Conservation (phyloP, 2,113 vertebrate genomes). For the Desmodus rotundus region DNA sequence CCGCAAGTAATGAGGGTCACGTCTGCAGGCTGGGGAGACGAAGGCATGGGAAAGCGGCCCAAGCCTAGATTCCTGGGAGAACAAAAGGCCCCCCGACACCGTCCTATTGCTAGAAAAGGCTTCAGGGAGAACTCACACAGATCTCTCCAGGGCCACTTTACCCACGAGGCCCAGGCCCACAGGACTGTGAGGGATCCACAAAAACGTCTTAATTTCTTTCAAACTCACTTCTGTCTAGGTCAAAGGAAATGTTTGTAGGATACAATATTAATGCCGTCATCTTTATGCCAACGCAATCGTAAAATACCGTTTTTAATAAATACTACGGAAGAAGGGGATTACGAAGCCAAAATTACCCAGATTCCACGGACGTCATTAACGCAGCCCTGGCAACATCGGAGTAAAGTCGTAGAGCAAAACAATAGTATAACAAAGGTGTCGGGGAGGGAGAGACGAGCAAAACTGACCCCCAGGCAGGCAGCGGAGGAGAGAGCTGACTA, state of each 20-base stretch:
- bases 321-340: background rate
- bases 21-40: background rate
- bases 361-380: background rate
- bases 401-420: background rate
- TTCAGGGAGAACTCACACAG: background rate
- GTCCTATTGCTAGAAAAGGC: background rate
- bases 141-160: too few species aligned
- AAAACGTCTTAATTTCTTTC: background rate
- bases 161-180: background rate
- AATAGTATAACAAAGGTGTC: background rate
- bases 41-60: background rate
- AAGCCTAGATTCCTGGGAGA: background rate
- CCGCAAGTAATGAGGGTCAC: background rate
- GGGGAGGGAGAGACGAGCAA: background rate
- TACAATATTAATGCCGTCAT: background rate
- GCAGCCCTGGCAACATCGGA: background rate
- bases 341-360: background rate
- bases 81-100: background rate
- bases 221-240: background rate
- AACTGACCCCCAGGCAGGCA: accelerated
- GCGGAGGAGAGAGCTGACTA: background rate
- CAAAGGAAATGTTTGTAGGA: background rate
- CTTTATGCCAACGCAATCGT: background rate
- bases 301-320: background rate
- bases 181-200: background rate